A percentile compares a stretch with the other conserved stretches of the same genome.
Conservation (phyloP, 2,113 vertebrate genomes). For the Myotis brandtii region DNA sequence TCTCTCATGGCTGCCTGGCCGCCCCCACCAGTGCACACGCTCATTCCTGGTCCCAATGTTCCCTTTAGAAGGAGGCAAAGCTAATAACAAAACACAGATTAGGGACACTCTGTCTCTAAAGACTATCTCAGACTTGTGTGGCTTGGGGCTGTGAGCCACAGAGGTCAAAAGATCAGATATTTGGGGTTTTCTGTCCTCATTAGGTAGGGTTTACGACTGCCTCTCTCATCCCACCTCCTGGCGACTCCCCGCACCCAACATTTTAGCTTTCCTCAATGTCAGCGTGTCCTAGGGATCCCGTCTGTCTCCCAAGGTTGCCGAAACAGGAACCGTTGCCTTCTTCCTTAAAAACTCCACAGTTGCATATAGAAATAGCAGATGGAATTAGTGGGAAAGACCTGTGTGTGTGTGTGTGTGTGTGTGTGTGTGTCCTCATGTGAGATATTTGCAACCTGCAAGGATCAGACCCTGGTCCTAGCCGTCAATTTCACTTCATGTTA, state of each 20-base stretch:
- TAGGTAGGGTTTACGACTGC: background rate
- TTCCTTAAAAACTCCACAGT: background rate
- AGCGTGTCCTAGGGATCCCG: background rate
- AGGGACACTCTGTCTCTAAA: slow-evolving; percentile 9
- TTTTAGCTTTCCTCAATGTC: background rate
- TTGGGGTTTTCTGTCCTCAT: background rate
- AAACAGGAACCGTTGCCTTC: background rate
- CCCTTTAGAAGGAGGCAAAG: background rate
- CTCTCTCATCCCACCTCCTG: no score
- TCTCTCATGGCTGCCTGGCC: background rate
- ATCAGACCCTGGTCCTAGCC: background rate
- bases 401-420: background rate
- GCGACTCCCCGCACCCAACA: no score
- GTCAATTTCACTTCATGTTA: background rate
- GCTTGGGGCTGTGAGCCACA: background rate
- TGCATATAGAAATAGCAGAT: background rate
- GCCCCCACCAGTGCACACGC: background rate
- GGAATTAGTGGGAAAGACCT: background rate
- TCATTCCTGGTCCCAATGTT: background rate
- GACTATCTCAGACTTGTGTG: background rate
- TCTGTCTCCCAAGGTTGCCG: background rate
- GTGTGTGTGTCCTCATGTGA: background rate
- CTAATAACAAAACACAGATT: background rate
- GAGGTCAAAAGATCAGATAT: background rate
- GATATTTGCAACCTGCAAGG: background rate